Percentiles rank a stretch among this genome's conserved stretches.
Evolutionary conservation across 1,140 invertebrate species (phyloP).

Genomic region (Gryon sp.): DNA sequence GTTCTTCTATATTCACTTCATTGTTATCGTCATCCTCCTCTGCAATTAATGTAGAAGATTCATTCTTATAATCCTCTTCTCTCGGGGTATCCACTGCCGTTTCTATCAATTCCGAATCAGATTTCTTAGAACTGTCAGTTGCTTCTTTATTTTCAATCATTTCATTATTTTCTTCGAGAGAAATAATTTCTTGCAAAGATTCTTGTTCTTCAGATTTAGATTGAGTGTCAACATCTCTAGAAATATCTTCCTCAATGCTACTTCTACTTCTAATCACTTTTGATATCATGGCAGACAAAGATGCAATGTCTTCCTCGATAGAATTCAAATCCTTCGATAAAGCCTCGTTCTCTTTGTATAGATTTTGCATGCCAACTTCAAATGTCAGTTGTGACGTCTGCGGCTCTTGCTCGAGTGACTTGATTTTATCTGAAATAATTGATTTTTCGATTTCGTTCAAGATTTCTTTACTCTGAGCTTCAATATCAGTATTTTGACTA

Average conservation of each 20-base stretch:
- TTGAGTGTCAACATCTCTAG: not conserved
- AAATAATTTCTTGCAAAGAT: slow-evolving; percentile 36
- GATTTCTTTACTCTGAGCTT: slow-evolving; percentile 73
- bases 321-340: slow-evolving; percentile 65
- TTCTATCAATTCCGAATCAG: slow-evolving; percentile 53
- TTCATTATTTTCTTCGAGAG: slow-evolving; percentile 21
- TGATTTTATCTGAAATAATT: slow-evolving; percentile 69
- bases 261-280: slow-evolving; percentile 60
- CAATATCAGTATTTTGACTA: slow-evolving; percentile 68
- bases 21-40: slow-evolving; percentile 1
- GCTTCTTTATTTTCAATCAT: slow-evolving; percentile 13
- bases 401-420: slow-evolving; percentile 57
- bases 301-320: slow-evolving; percentile 65
- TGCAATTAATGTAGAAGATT: slow-evolving; percentile 23
- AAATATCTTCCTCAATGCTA: slow-evolving; percentile 35
- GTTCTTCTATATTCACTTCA: slow-evolving; percentile 6
- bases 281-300: slow-evolving; percentile 70
- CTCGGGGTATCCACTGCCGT: slow-evolving; percentile 48
- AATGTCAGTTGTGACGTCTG: slow-evolving; percentile 59
- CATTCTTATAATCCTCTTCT: slow-evolving; percentile 35
- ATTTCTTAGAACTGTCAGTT: slow-evolving; percentile 18
- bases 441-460: slow-evolving; percentile 74
- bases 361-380: slow-evolving; percentile 66
- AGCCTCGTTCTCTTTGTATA: slow-evolving; percentile 66
- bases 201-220: slow-evolving; percentile 19